Percentiles rank a stretch among this genome's conserved stretches.
Conservation (phyloP, 2,113 vertebrate genomes). For the Oncorhynchus masou region DNA sequence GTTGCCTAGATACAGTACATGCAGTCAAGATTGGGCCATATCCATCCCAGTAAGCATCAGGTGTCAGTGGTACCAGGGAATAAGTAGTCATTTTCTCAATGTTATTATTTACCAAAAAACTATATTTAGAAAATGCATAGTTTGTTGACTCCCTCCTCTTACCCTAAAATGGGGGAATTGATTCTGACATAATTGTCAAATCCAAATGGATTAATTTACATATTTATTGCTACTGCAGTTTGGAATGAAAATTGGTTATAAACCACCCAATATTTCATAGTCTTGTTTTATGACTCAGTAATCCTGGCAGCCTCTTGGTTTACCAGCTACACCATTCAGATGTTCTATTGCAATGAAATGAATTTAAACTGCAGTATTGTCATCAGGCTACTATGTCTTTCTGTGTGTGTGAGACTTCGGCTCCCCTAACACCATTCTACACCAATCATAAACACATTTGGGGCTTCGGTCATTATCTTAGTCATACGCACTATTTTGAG, state of each 20-base stretch:
- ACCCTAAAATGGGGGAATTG: slow-evolving; percentile 33
- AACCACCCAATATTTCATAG: background rate
- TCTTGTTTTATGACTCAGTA: background rate
- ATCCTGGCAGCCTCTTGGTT: background rate
- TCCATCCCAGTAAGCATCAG: slow-evolving; percentile 80
- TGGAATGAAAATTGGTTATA: background rate
- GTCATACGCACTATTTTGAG: too few species aligned
- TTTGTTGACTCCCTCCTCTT: slow-evolving; percentile 33
- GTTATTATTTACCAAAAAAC: slow-evolving; percentile 31
- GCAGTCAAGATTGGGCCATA: slow-evolving; percentile 82
- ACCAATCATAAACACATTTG: background rate
- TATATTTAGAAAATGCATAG: slow-evolving; percentile 43
- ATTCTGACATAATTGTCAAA: slow-evolving; percentile 15
- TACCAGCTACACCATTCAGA: background rate
- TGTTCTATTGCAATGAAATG: background rate
- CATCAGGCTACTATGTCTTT: slow-evolving; percentile 8
- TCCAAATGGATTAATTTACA: background rate
- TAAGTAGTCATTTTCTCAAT: slow-evolving; percentile 68
- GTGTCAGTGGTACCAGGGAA: slow-evolving; percentile 86
- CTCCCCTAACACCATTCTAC: background rate
- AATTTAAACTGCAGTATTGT: slow-evolving; percentile 37
- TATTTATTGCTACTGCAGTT: slow-evolving; percentile 36
- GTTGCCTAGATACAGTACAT: slow-evolving; percentile 86
- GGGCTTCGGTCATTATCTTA: too few species aligned
- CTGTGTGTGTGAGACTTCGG: slow-evolving; percentile 36